Evolutionary conservation across 2,113 vertebrate genomes (phyloP), one percentile per base, ranked within the genome.

Genomic region (Hippocampus zosterae): DNA sequence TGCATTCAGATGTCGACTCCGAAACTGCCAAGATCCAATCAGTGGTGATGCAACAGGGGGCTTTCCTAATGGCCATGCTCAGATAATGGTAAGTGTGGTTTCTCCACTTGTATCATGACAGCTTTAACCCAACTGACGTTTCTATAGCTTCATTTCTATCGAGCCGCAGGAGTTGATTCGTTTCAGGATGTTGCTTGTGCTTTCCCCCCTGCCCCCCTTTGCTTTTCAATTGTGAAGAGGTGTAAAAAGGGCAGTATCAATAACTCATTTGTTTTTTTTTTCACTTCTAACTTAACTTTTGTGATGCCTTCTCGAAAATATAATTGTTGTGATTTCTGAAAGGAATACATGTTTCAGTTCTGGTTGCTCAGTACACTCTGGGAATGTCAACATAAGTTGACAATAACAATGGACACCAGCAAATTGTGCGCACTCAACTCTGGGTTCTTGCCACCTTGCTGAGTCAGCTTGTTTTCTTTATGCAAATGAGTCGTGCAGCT

Each of bases 21-120:
- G 97, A 92, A 99, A 98, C 90, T 99, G 97, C 85, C 96, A 99
- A 76, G 97, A 98, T 86, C 96, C 96, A 72, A 98, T 99, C 83
- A 96, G 92, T 61, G 95, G 93, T 79, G 97, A 99, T 81, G 94
- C 96, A 74, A 96, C 96, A 50, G 96, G 97, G 85, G 97, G 95
- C 73, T 99, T 99, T 90, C 97, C 96, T 85, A 99, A 99, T 33
- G 97, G 97, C 57, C 97, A 99, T 83, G 97, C 97, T 76, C 97
- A 98, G 91, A 99, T 99, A 84, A 99, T 99, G 97, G 97, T 98
- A 93, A 92, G 85, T 41, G 61, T 46, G 69, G 67, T 55, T 65
- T 72, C 48, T 69, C 1, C 71, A 67, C 12, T 80, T 80, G 72
- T 80, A 67, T 71, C 59, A 65, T 78, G 81, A 73, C 55, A 71